Base-by-base conservation (phyloP, 1,140 invertebrate genomes). In the Drosophila santomea region DNA sequence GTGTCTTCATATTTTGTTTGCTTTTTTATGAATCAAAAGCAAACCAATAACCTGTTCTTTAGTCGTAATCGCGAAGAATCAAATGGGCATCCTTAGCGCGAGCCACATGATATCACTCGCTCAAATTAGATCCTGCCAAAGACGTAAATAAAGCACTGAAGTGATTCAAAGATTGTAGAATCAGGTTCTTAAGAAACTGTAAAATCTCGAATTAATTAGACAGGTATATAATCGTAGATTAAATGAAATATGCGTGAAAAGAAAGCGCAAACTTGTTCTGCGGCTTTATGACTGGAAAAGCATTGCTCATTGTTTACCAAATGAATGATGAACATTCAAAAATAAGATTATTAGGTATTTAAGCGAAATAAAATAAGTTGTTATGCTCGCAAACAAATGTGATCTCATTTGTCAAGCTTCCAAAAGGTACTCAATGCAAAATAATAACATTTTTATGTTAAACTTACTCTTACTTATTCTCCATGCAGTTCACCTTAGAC, bases 281-380 rank as follows among this genome's bases (percentile, higher is more conserved):
- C 43, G 39, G 50, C 55, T 68, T 56, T 47, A 23, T 61, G 52
- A 23, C 54, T 36, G 39, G 15, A 28, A 51, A 43, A 66, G 28
- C 52, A 43, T 76, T 54, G 56, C 35, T 74, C 55, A 44, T 66
- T 67, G 69, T 77, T 55, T 54, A 28, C 43, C 20, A 20, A 57
- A 48, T 47, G 47, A 74, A 74, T 63, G 48, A 5, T 35, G 15
- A 48, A 60, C 36, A 77, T 60, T 58, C 74, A 81, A 78, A 74
- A 82, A 72, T 72, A 57, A 57, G 57, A 63, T 62, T 78, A 86
- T 82, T 62, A 74, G 64, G 36, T 55, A 63, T 74, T 25, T 25
- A 47, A 61, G 51, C 39, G 32, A 20, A 64, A 52, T 64, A n/a
- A 51, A 67, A 50, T 32, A 48, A 48, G 50, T 67, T 36, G 47